Conservation (phyloP, 2,113 vertebrate species). For the Leucosticte australis region DNA sequence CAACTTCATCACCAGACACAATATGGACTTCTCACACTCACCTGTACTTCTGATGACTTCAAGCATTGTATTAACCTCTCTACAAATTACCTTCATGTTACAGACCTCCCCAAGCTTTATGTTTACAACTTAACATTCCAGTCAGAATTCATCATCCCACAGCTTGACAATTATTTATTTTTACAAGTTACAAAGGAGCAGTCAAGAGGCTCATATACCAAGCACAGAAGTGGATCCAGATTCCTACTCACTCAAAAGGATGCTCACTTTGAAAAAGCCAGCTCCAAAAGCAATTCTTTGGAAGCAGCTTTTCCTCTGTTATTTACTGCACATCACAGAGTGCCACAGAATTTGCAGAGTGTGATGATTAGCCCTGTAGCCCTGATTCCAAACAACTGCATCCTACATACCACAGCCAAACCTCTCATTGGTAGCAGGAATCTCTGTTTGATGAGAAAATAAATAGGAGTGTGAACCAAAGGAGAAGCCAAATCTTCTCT, state of each 20-base stretch:
- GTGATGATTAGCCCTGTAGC: background rate
- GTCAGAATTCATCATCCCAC: background rate
- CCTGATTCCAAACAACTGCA: background rate
- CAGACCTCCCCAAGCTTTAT: background rate
- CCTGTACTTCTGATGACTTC: background rate
- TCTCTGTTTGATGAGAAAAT: background rate
- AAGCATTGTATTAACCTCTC: background rate
- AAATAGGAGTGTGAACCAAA: background rate
- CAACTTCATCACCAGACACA: background rate
- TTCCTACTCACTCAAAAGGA: background rate
- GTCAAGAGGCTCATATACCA: background rate
- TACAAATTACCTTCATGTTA: background rate
- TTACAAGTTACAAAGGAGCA: background rate
- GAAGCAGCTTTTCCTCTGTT: background rate
- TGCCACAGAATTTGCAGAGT: background rate
- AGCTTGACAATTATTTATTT: background rate
- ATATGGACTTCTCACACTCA: background rate
- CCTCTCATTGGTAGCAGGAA: background rate
- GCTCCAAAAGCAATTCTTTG: background rate
- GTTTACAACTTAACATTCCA: background rate
- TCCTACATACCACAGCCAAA: fast-evolving
- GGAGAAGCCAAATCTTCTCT: background rate
- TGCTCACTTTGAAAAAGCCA: background rate
- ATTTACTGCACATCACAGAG: background rate
- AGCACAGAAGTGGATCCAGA: background rate